A percentile compares a stretch with the other conserved stretches of the same genome.
These are phyloP conservation scores for Boleophthalmus pectinirostris DNA, from an alignment of 2,113 vertebrate genomes.

Conservation along the genomic window DNA sequence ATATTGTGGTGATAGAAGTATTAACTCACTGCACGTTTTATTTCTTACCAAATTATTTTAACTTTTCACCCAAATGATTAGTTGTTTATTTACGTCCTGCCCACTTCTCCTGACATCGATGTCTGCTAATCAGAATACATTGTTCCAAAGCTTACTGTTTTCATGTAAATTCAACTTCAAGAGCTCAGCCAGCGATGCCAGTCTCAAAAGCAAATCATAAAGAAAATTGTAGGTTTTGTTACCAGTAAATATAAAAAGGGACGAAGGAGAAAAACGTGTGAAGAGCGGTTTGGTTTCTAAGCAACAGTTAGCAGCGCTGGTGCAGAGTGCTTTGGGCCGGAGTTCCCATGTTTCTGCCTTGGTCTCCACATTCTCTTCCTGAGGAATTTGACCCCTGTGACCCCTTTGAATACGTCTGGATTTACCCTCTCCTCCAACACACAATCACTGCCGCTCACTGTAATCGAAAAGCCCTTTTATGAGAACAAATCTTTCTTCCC, in stretches of 20 bases:
- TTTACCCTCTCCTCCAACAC: constrained; percentile 64
- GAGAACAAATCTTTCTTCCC: constrained; percentile 33
- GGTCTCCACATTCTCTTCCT: constrained; percentile 69
- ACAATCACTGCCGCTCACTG: constrained; percentile 55
- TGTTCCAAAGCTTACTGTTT: constrained; percentile 13
- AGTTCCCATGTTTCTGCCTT: constrained; percentile 67
- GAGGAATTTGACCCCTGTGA: constrained; percentile 68
- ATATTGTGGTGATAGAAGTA: background rate
- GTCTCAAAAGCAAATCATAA: constrained; percentile 48
- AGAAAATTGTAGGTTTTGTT: constrained; percentile 56
- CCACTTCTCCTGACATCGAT: constrained; percentile 7
- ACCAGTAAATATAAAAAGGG: constrained; percentile 32
- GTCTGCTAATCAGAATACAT: constrained; percentile 41
- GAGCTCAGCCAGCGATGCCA: constrained; percentile 12
- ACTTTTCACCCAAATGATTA: constrained; percentile 11
- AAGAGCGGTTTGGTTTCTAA: constrained; percentile 67
- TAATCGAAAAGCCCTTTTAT: constrained; percentile 59
- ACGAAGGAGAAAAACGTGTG: constrained; percentile 19
- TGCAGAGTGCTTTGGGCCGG: constrained; percentile 62
- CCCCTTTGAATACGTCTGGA: constrained; percentile 66
- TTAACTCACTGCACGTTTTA: background rate
- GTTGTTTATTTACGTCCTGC: constrained; percentile 32
- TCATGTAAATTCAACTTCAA: constrained; percentile 26
- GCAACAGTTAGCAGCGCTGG: constrained; percentile 67
- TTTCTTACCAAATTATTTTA: background rate